Base-by-base conservation (phyloP, 2,888 invertebrate genomes). In the Anthoptus insignis region DNA sequence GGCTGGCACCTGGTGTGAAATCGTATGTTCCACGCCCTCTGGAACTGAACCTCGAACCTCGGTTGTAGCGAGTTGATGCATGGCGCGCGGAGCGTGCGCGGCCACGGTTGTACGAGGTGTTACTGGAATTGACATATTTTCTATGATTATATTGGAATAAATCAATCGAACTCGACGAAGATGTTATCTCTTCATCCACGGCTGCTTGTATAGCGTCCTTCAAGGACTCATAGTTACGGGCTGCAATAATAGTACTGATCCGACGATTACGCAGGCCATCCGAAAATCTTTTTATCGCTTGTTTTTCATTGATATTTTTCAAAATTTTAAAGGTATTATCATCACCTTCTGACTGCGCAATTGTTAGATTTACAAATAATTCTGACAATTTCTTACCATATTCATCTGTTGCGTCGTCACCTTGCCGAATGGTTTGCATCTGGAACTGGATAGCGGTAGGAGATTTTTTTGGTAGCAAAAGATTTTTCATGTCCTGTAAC, bases 401-500 rank as follows among this genome's bases (percentile, higher is more conserved):
- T 42, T 42, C 39, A 16, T 42, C 16, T 4, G 39, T 42, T 4
- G 39, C 6, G 39, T 42, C 39, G 39, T 42, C 39, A 42, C 39
- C 39, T 42, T 42, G 39, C 3, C 39, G 16, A 42, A 42, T 42
- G 14, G 4, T 16, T 19, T 42, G 39, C 39, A 42, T 42, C 39
- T 16, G 39, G 16, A 16, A 4, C 16, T 19, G 16, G 39, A 16
- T 16, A 8, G 16, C 16, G 0, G 16, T 19, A 5, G 39, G 8
- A 4, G 39, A 42, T 19, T 42, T 42, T 16, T 42, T 42, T 1
- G 39, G 39, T 4, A 42, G 9, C 5, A 42, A 9, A 5, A 8
- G 8, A 14, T 42, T 42, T 42, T 42, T 42, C 39, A 42, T 42
- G 9, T 42, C 39, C 39, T 42, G 39, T 42, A 42, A 42, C 4